A percentile compares a stretch with the other conserved stretches of the same genome.
phyloP scores from a whole-genome alignment of 1,140 invertebrate genomes.

The Sycophila sp. region DNA sequence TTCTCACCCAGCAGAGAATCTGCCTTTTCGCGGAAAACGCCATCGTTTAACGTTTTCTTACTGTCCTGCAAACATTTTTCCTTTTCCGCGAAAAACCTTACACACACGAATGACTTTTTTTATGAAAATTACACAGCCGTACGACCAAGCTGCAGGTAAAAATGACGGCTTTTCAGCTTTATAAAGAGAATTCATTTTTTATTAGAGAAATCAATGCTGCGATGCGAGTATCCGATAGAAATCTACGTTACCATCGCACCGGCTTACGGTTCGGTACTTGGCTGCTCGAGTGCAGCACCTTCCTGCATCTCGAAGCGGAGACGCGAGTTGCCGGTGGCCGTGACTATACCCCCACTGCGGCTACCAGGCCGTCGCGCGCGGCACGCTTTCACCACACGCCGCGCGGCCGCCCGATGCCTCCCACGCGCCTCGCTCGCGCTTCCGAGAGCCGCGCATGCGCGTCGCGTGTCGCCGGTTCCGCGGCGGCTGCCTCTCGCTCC shows the following conservation, averaged over 20 bases:
- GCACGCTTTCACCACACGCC: conserved; percentile 63
- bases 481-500: conserved; percentile 4
- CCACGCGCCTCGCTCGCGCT: conserved; percentile 54
- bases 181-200: no score
- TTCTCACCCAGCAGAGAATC: no score
- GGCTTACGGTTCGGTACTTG: no score
- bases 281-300: conserved; percentile 40
- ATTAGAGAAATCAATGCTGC: no score
- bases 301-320: conserved; percentile 30
- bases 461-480: conserved; percentile 23
- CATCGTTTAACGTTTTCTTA: conserved; percentile 21
- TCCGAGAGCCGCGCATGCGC: conserved; percentile 23
- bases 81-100: no score
- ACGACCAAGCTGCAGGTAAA: no score
- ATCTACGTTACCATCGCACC: no score
- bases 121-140: no score
- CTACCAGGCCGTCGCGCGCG: conserved; percentile 55
- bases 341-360: conserved; percentile 37
- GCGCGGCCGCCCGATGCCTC: conserved; percentile 54
- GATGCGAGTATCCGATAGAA: no score
- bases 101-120: no score
- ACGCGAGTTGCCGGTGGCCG: neutral
- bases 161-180: no score
- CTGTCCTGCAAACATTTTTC: neutral
- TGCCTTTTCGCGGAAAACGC: conserved; percentile 31